Base-by-base conservation (phyloP, 2,888 invertebrate species). In the Dasysyrphus albostriatus region DNA sequence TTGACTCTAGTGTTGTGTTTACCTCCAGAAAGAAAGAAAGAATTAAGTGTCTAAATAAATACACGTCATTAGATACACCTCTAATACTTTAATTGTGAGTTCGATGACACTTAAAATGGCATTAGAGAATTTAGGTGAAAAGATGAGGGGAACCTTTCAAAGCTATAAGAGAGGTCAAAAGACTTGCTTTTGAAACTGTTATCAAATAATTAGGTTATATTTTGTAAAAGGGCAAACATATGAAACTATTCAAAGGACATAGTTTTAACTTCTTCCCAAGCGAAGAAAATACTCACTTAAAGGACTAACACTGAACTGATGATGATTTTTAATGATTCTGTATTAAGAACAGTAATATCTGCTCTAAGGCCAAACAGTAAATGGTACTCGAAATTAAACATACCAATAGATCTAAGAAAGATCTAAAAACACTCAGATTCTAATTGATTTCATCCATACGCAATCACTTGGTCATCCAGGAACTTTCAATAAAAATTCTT, bases 81-180 rank as follows among this genome's bases (percentile, higher is more conserved):
- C 29, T 19, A 39, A 59, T 16, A 39, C 39, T 12, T 39, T 39
- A 54, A 76, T 12, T 54, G 34, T 19, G 49, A 32, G 81, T 67
- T 81, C 81, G 63, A 73, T 77, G 84, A 76, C 76, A 67, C 59
- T 61, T 51, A 39, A 61, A 75, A 54, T 69, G 24, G 16, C 47
- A 70, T 70, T 54, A 49, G 42, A 39, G 19, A 39, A 59, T 39
- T 63, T 34, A 47, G 29, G 16, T 10, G 34, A 34, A 16, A 16
- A 49, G 73, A 65, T 63, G 42, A 19, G 3, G 5, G 42, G 67
- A 44, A 32, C 63, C 51, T 49, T 70, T 65, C 19, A 32, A 65
- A 39, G 16, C 12, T 0, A n/a, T 59, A 32, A 32, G 16, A 59
- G 29, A 47, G 47, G 44, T 65, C 49, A 67, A 37, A 67, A 8